These are phyloP conservation scores for Clytia hemisphaerica DNA, from an alignment of 30 jellyfish, hydroid and myxozoan species.

Conservation along the genomic window DNA sequence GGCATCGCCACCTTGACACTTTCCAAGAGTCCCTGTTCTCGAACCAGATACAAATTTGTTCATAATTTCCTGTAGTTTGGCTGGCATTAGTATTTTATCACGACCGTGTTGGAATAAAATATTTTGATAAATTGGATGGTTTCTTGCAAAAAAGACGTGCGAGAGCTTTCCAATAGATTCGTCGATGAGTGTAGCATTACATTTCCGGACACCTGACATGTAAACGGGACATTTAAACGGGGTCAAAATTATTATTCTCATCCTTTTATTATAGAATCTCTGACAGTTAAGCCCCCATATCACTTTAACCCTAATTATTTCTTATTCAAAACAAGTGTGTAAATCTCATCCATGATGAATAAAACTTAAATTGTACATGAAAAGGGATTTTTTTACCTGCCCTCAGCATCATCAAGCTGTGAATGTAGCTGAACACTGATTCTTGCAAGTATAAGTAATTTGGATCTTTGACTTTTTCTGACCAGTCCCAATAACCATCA, in stretches of 20 bases:
- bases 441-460: background rate
- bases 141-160: background rate
- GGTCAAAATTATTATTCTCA: no score
- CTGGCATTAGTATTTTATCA: background rate
- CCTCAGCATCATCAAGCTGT: background rate
- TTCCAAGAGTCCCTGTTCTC: background rate
- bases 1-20: slow-evolving; percentile 18
- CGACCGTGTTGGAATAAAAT: background rate
- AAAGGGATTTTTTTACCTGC: background rate
- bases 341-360: no score
- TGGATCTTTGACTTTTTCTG: background rate
- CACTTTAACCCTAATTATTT: no score
- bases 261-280: no score
- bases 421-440: background rate
- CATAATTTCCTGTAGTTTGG: background rate
- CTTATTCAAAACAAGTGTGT: no score
- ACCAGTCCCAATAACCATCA: slow-evolving; percentile 9
- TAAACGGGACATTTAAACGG: no score
- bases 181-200: background rate
- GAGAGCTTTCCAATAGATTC: no score
- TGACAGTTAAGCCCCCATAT: no score
- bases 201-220: background rate
- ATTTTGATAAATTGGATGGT: slow-evolving; percentile 10
- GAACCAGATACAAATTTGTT: slow-evolving; percentile 1
- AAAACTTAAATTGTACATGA: background rate